Conservation (phyloP, 2,888 invertebrate genomes). For the Tanytarsus gracilentus region DNA sequence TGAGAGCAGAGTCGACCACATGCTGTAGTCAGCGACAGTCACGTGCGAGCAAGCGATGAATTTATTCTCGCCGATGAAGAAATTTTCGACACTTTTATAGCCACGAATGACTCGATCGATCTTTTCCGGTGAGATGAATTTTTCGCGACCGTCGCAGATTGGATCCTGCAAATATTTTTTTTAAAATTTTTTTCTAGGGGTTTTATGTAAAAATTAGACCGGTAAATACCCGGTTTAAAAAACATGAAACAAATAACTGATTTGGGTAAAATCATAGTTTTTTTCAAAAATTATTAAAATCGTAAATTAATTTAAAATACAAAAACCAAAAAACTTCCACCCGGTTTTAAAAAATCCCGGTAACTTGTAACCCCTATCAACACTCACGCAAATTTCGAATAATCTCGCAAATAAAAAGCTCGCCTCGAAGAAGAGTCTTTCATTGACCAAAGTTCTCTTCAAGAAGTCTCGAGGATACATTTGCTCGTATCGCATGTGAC, state of each 20-base stretch:
- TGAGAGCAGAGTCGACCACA: conserved; percentile 43
- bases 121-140: neutral
- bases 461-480: conserved; percentile 36
- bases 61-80: conserved; percentile 31
- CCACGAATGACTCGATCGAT: conserved; percentile 5
- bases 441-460: conserved; percentile 33
- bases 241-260: too few species aligned
- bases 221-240: neutral
- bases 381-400: conserved; percentile 16
- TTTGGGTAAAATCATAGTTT: neutral
- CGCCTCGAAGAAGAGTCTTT: conserved; percentile 39
- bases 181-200: neutral
- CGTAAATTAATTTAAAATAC: neutral
- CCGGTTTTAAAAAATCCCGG: too few species aligned
- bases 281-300: neutral
- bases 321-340: too few species aligned
- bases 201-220: neutral
- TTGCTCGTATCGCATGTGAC: conserved; percentile 32
- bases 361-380: too few species aligned
- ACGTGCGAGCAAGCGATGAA: conserved; percentile 40
- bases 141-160: conserved; percentile 7
- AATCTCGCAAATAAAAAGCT: conserved; percentile 15
- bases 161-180: conserved; percentile 8
- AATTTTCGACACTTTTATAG: neutral
- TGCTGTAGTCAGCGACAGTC: conserved; percentile 44